Evolutionary conservation across 2,888 invertebrate genomes (phyloP).

Genomic region (Odontothrips loti): DNA sequence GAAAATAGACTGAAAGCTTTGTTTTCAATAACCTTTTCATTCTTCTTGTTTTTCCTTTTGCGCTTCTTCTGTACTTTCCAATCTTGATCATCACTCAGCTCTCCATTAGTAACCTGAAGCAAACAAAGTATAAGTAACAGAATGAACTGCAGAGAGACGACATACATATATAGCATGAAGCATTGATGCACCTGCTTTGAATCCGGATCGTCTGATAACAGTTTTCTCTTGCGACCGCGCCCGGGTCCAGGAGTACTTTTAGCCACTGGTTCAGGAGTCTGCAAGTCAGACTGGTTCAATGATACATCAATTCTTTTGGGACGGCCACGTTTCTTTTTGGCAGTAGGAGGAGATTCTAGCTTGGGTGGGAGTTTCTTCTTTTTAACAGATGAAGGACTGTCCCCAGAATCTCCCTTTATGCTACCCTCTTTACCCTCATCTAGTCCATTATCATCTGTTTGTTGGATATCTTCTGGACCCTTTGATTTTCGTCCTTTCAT

Average conservation of each 20-base stretch:
- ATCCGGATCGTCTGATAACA: not conserved
- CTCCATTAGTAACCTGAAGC: not conserved
- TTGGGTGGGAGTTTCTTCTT: not conserved
- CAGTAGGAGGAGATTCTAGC: slow-evolving; percentile 20
- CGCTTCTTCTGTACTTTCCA: slow-evolving; percentile 29
- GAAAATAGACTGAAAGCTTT: slow-evolving; percentile 33
- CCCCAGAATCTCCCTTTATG: not conserved
- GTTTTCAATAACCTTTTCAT: slow-evolving; percentile 27
- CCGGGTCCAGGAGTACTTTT: not conserved
- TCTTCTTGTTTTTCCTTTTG: slow-evolving; percentile 32
- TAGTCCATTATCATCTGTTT: not conserved
- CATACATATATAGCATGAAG: not conserved
- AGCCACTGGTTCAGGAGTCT: not conserved
- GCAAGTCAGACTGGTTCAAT: not conserved
- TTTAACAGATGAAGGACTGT: not conserved
- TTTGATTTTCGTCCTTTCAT: slow-evolving; percentile 22
- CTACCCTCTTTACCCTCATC: not conserved
- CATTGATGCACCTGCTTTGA: not conserved
- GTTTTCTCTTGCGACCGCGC: not conserved
- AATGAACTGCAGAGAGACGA: not conserved
- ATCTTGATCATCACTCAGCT: not conserved
- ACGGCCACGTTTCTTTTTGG: not conserved
- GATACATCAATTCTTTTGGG: not conserved
- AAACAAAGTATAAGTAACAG: not conserved
- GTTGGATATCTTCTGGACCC: not conserved